A percentile compares a stretch with the other conserved stretches of the same genome.
Evolutionary conservation across 2,888 invertebrate species (phyloP).

Genomic region (Harpalus rufipes): DNA sequence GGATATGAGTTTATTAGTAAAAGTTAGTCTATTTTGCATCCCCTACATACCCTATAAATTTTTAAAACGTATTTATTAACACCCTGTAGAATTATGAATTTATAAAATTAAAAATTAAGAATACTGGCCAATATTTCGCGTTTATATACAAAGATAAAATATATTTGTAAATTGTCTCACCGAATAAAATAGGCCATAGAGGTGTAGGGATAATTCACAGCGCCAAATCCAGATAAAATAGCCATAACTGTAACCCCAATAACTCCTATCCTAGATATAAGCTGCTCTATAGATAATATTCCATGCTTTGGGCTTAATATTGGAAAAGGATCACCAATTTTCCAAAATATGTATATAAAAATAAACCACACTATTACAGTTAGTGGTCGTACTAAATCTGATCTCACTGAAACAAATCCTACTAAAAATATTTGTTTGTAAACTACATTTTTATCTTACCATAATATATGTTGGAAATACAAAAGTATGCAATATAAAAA

Average conservation of each 20-base stretch:
- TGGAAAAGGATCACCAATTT: conserved; percentile 99
- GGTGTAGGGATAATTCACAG: conserved; percentile 99
- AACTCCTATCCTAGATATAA: conserved; percentile 97
- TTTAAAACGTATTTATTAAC: too few relatives aligned
- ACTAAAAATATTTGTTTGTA: background rate
- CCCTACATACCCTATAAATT: too few relatives aligned
- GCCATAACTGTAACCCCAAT: conserved; percentile 99
- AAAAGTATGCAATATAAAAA: conserved; percentile 97
- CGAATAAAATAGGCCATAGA: conserved; percentile 99
- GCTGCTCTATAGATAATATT: conserved; percentile 91
- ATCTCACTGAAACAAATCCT: conserved; percentile 80
- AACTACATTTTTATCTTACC: conserved; percentile 79
- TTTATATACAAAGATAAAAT: background rate
- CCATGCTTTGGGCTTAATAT: conserved; percentile 97
- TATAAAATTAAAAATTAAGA: too few relatives aligned
- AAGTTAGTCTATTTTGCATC: too few relatives aligned
- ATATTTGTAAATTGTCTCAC: conserved; percentile 74
- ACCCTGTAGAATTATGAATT: too few relatives aligned
- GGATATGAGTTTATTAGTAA: too few relatives aligned
- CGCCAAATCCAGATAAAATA: conserved; percentile 98
- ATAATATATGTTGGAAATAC: conserved; percentile 92
- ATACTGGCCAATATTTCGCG: too few relatives aligned
- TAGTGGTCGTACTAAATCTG: conserved; percentile 87
- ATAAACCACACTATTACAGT: conserved; percentile 92
- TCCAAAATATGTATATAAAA: conserved; percentile 98